Conservation (phyloP, 92 coral and sea anemone genomes). For the Porites lobata region DNA sequence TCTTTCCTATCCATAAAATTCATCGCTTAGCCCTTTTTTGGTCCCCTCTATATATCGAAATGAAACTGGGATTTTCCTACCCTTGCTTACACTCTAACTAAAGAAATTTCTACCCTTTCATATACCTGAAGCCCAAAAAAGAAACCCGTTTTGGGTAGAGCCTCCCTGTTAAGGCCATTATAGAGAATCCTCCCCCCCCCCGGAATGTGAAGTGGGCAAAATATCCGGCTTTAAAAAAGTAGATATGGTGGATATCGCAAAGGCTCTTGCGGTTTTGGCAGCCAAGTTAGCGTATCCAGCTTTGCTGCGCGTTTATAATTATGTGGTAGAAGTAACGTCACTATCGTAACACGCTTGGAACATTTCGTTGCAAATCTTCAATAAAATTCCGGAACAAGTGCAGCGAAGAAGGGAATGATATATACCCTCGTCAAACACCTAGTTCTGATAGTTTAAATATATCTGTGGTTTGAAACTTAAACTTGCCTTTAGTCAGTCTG, state of each 20-base stretch:
- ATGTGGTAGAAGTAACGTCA: not conserved
- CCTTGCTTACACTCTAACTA: too few relatives aligned
- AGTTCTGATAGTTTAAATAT: not conserved
- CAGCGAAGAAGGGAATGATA: not conserved
- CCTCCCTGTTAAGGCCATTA: too few relatives aligned
- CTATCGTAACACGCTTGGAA: not conserved
- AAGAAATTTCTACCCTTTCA: too few relatives aligned
- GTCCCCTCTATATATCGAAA: too few relatives aligned
- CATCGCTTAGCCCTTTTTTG: too few relatives aligned
- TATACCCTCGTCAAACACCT: too few relatives aligned
- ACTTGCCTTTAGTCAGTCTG: not conserved
- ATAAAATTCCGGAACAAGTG: not conserved
- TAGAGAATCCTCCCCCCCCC: too few relatives aligned
- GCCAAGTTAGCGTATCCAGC: not conserved
- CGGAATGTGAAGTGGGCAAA: not conserved
- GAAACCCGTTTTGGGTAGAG: too few relatives aligned
- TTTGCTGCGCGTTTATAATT: not conserved
- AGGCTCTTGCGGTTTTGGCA: not conserved
- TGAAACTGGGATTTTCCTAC: too few relatives aligned
- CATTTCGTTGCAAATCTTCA: not conserved
- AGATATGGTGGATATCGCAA: not conserved
- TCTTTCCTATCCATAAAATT: too few relatives aligned
- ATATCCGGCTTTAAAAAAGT: not conserved
- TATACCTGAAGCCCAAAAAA: too few relatives aligned
- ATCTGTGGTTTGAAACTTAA: conserved; percentile 21